Conservation (phyloP, 1,140 invertebrate species). For the Lordiphosa collinella region DNA sequence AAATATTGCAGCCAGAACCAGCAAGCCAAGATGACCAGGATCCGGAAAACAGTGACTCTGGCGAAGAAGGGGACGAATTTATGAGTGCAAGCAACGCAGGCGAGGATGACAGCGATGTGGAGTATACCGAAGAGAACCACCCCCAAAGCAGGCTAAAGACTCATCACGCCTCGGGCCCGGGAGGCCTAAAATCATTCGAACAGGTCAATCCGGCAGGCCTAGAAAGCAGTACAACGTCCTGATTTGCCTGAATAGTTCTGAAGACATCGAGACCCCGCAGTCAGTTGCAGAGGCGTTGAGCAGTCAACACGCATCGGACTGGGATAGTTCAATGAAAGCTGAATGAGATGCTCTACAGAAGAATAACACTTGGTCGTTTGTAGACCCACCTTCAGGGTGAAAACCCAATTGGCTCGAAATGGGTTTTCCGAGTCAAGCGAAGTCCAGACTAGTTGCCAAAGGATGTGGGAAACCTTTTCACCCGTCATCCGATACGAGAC, state of each 20-base stretch:
- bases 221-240: not conserved
- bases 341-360: not conserved
- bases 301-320: not conserved
- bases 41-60: not conserved
- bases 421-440: not conserved
- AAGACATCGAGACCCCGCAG: not conserved
- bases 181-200: no score
- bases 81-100: not conserved
- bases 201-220: no score
- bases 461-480: constrained; percentile 4
- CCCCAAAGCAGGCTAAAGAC: not conserved
- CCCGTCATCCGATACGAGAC: constrained; percentile 1
- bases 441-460: constrained; percentile 4
- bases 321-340: not conserved
- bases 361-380: not conserved
- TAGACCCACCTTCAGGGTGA: not conserved
- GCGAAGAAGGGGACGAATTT: constrained; percentile 1
- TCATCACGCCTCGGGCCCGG: not conserved
- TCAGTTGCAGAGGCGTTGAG: not conserved
- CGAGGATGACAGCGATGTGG: not conserved
- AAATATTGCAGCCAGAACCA: not conserved
- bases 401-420: no score
- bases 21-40: not conserved
- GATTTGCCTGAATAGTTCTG: not conserved
- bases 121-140: not conserved